phyloP scores from a whole-genome alignment of 2,888 invertebrate species.

The Microplitis manilae region DNA sequence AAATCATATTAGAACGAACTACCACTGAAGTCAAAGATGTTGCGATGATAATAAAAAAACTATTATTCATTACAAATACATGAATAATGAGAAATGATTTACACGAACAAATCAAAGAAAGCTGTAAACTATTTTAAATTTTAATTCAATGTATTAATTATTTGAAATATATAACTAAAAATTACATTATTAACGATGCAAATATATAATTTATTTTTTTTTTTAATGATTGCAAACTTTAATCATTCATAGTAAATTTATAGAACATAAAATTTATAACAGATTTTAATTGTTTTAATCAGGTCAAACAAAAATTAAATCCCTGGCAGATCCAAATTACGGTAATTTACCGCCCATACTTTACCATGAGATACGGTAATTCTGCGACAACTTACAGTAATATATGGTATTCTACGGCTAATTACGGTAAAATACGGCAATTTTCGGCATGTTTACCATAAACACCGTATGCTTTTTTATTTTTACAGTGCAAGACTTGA shows the following conservation, averaged over 20 bases:
- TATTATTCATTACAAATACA: conserved; percentile 8
- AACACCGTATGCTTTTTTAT: too few relatives aligned
- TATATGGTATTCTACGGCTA: too few relatives aligned
- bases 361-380: too few relatives aligned
- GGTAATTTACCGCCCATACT: too few relatives aligned
- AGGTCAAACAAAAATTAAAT: too few relatives aligned
- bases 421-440: too few relatives aligned
- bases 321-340: too few relatives aligned
- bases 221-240: not conserved
- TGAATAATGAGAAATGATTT: conserved; percentile 1
- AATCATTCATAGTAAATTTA: not conserved
- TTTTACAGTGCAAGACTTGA: too few relatives aligned
- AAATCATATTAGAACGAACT: conserved; percentile 6
- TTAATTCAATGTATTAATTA: not conserved
- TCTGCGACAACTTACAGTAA: too few relatives aligned
- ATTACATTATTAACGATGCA: not conserved
- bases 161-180: not conserved
- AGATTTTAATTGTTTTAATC: not conserved
- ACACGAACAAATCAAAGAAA: conserved; percentile 25
- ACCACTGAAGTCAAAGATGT: not conserved
- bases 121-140: conserved; percentile 18
- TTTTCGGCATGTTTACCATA: too few relatives aligned
- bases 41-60: conserved; percentile 13
- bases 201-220: not conserved
- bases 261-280: not conserved